A percentile compares a stretch with the other conserved stretches of the same genome.
These are phyloP conservation scores for Eristalinus sepulchralis DNA, from an alignment of 2,888 invertebrate species.

Conservation along the genomic window DNA sequence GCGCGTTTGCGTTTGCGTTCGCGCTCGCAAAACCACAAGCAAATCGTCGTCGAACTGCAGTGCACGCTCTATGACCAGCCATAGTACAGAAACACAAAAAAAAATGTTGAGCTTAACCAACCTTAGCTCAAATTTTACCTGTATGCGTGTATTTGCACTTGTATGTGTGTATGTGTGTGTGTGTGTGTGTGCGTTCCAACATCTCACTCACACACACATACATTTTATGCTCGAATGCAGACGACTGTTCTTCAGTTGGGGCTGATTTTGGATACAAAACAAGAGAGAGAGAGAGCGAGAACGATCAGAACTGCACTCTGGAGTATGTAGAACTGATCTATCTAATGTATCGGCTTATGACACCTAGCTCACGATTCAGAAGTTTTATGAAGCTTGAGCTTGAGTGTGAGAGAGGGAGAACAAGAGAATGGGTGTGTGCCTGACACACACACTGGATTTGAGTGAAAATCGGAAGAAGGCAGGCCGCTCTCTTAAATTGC, in stretches of 20 bases:
- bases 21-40: constrained; percentile 59
- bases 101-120: constrained; percentile 43
- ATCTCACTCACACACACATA: not conserved
- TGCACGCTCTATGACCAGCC: constrained; percentile 66
- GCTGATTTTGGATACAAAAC: not conserved
- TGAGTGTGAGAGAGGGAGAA: not conserved
- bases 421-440: not conserved
- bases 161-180: not conserved
- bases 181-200: not conserved
- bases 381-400: not conserved
- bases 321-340: constrained; percentile 21
- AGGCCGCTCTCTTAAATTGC: constrained; percentile 28
- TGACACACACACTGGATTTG: not conserved
- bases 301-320: constrained; percentile 4
- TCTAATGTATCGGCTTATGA: constrained; percentile 35
- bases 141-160: not conserved
- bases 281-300: not conserved
- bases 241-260: not conserved
- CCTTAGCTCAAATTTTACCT: constrained; percentile 38
- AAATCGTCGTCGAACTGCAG: constrained; percentile 60
- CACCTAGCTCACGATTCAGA: constrained; percentile 18
- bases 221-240: constrained; percentile 25
- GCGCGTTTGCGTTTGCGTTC: constrained; percentile 19
- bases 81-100: constrained; percentile 11
- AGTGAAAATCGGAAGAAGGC: not conserved